phyloP scores from a whole-genome alignment of 2,888 invertebrate species.

The Lasioglossum morio region DNA sequence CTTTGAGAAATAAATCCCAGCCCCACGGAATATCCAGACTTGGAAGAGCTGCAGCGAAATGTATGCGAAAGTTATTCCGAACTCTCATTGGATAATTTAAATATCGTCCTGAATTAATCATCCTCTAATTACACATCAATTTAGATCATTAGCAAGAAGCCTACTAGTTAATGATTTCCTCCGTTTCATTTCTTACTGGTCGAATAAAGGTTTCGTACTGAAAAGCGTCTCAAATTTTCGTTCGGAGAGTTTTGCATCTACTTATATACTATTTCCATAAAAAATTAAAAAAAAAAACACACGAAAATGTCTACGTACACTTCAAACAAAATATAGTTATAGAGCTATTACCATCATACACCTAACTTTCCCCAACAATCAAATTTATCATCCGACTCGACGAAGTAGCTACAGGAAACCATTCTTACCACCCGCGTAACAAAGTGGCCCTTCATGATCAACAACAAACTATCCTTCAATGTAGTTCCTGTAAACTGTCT shows the following conservation, averaged over 20 bases:
- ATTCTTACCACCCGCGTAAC: not conserved
- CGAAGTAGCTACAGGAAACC: not conserved
- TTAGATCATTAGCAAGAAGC: not conserved
- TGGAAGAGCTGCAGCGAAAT: not conserved
- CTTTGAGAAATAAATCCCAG: conserved; percentile 7
- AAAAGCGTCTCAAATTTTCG: not conserved
- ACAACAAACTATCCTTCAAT: not conserved
- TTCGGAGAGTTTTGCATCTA: not conserved
- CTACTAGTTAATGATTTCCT: not conserved
- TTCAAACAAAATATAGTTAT: not conserved
- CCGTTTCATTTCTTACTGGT: not conserved
- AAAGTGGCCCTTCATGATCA: not conserved
- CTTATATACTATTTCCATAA: not conserved
- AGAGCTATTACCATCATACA: not conserved
- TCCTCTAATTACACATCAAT: conserved; percentile 10
- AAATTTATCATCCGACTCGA: not conserved
- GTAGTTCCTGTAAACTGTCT: not conserved
- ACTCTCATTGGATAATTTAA: conserved; percentile 6
- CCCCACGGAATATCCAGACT: not conserved
- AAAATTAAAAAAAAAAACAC: not conserved
- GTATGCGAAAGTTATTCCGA: conserved; percentile 16
- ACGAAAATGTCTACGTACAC: not conserved
- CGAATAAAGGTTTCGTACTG: not conserved
- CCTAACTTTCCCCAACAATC: not conserved
- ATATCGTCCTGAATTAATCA: not conserved